phyloP scores from a whole-genome alignment of 2,113 vertebrate genomes.

The Chaenocephalus aceratus region DNA sequence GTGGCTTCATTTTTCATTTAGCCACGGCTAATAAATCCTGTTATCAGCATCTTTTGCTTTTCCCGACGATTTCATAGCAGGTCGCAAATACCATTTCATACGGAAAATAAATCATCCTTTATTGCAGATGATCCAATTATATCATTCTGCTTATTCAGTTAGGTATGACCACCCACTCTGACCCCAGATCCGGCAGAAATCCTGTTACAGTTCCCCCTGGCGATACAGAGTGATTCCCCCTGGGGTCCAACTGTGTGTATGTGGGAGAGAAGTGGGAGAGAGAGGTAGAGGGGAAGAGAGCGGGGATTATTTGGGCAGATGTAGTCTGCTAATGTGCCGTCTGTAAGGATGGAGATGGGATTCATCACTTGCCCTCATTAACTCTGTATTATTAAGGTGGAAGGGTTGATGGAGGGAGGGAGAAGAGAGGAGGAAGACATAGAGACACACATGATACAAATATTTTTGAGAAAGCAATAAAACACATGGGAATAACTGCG shows the following conservation, averaged over 20 bases:
- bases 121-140: constrained; percentile 76
- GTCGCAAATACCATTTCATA: constrained; percentile 14
- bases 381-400: constrained; percentile 53
- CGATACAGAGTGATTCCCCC: constrained; percentile 42
- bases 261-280: constrained; percentile 39
- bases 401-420: background rate
- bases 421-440: background rate
- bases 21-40: constrained; percentile 40
- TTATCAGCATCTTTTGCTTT: constrained; percentile 51
- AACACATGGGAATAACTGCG: background rate
- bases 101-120: constrained; percentile 65
- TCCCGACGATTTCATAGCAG: constrained; percentile 37
- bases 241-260: constrained; percentile 36
- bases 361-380: constrained; percentile 69
- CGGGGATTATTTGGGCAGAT: constrained; percentile 58
- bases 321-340: constrained; percentile 35
- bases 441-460: background rate
- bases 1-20: constrained; percentile 34
- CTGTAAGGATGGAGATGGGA: constrained; percentile 55
- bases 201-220: constrained; percentile 63
- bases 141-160: constrained; percentile 59
- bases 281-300: background rate
- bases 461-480: background rate
- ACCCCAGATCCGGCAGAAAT: constrained; percentile 68
- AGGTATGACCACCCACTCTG: constrained; percentile 64